These are phyloP conservation scores for Sisor rabdophorus DNA, from an alignment of 2,113 vertebrate species.

Conservation along the genomic window DNA sequence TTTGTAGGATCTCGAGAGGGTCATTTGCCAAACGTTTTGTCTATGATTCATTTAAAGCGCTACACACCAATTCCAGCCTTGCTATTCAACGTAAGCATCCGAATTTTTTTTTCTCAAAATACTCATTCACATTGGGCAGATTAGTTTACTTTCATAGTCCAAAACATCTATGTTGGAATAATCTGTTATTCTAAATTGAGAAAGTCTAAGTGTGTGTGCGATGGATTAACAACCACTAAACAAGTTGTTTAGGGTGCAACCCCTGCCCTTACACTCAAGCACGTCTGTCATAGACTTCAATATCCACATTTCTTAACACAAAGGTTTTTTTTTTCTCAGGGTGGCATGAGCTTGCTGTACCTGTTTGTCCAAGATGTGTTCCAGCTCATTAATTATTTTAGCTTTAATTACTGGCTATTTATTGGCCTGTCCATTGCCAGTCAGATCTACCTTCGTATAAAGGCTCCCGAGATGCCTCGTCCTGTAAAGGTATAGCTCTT, in stretches of 20 bases:
- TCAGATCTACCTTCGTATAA: slow-evolving; percentile 74
- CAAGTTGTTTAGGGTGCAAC: too few relatives aligned
- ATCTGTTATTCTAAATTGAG: too few relatives aligned
- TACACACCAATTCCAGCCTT: slow-evolving; percentile 78
- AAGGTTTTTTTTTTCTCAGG: slow-evolving; percentile 55
- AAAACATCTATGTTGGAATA: too few relatives aligned
- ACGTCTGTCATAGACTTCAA: too few relatives aligned
- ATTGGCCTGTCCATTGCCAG: slow-evolving; percentile 75
- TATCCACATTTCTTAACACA: neutral
- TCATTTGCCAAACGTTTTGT: slow-evolving; percentile 72
- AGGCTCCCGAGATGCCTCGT: slow-evolving; percentile 65
- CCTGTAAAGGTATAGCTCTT: slow-evolving; percentile 68
- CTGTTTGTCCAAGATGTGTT: slow-evolving; percentile 75
- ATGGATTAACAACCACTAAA: too few relatives aligned
- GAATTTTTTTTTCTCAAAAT: neutral
- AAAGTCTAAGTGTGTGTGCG: too few relatives aligned
- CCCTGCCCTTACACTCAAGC: too few relatives aligned
- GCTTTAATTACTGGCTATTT: slow-evolving; percentile 81
- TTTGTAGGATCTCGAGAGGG: slow-evolving; percentile 78
- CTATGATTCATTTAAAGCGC: slow-evolving; percentile 74
- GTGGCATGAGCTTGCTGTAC: slow-evolving; percentile 71
- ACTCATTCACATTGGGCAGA: too few relatives aligned
- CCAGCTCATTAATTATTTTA: slow-evolving; percentile 79
- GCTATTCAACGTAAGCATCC: slow-evolving; percentile 71
- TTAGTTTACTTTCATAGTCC: too few relatives aligned